Base-by-base conservation (phyloP, 1,140 invertebrate species). In the Vanessa tameamea region DNA sequence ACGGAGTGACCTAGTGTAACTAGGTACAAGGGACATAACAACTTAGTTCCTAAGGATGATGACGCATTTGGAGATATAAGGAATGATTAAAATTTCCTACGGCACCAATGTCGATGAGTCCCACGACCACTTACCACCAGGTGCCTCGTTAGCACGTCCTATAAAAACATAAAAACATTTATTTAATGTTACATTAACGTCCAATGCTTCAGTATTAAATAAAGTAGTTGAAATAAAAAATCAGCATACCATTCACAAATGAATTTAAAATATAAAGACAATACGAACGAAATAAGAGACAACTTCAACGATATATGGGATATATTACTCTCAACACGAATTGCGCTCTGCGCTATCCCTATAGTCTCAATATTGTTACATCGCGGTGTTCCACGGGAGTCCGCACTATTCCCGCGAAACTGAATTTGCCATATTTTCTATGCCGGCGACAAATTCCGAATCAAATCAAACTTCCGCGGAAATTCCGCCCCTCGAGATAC, bases 371-470 rank as follows among this genome's bases (percentile, higher is more conserved):
- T 59, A 59, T 69, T 69, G 67, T 69, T 69, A 69, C 67, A 61
- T 43, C 51, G 16, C 67, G 55, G 59, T 47, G 37, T 59, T 57
- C 53, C 43, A 14, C 26, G 53, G 11, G 57, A 69, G 43, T 69
- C 43, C 43, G 55, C 55, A 72, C 64, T 69, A 61, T 69, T 69
- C 53, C 73, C 64, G 63, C 69, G 53, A 77, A 79, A 81, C 78
- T 73, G 77, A 80, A 83, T 85, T 80, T 78, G 76, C 76, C 81
- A 80, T 80, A 83, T 84, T 84, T 82, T 78, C 79, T 73, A 75
- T 70, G 72, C 75, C 57, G 57, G 57, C 57, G 31, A 75, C 73
- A 70, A 82, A 83, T 83, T 80, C 78, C 26, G 82, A 84, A 84
- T 84, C 79, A 75, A 86, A 82, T 86, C 81, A 84, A 84, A 84